Evolutionary conservation across 2,888 invertebrate genomes (phyloP), one percentile per base, ranked within the genome.

Genomic region (Ochlodes sylvanus): DNA sequence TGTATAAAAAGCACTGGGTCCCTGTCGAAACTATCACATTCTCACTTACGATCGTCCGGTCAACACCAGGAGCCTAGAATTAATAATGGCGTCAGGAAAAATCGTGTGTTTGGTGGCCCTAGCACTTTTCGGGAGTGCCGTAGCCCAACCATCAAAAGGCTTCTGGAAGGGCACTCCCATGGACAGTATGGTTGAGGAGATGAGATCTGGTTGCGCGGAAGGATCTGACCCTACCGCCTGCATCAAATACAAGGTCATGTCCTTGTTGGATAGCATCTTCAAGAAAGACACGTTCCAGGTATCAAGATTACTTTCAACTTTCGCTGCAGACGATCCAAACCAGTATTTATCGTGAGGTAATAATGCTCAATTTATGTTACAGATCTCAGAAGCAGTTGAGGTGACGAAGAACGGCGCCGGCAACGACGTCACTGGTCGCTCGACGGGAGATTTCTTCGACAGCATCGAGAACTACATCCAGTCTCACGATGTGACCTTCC

Each of bases 211-310:
- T 81, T 97, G 97, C 86, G 94, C 95, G 50, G 95, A 95, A 77
- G 96, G 96, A 76, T 95, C 95, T 76, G 97, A 97, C 84, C 96
- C 96, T 19, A 94, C 97, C 68, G 96, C 97, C 73, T 97, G 97
- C 90, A 95, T 97, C 88, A 97, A 97, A 88, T 96, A 95, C 93
- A 97, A 96, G 85, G 96, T 97, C 72, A 95, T 97, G 94, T 95
- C 96, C 72, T 94, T 97, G 74, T 90, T 97, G 84, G 97, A 97
- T 87, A 95, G 95, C 79, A 94, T 97, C 77, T 95, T 97, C 88
- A 96, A 95, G 86, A 96, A 97, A 90, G 97, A 97, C 83, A 95
- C 94, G 75, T 96, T 95, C 90, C 95, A 96, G 95, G 97, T 96
- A 92, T 47, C 17, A 68, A 69, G 19, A 42, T n/a, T 42, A 64